Conservation (phyloP, 2,888 invertebrate species). For the Omphaloscelis lunosa region DNA sequence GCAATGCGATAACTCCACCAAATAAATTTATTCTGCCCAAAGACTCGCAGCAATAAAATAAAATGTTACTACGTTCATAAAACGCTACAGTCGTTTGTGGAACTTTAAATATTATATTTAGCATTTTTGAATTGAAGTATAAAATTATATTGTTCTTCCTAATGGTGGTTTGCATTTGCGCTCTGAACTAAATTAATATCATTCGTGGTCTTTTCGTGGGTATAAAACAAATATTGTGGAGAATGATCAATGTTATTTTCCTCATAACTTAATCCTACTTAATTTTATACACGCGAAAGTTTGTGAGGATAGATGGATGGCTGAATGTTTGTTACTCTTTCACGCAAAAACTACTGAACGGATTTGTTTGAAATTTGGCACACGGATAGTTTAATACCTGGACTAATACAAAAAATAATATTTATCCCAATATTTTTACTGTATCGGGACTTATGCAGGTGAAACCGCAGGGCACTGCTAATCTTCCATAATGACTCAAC, state of each 20-base stretch:
- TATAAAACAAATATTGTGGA: not conserved
- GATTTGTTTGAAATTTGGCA: too few species aligned
- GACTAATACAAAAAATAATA: too few species aligned
- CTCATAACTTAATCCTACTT: too few species aligned
- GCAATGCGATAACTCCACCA: constrained; percentile 55
- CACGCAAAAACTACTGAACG: too few species aligned
- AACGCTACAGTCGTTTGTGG: constrained; percentile 55
- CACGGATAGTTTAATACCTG: too few species aligned
- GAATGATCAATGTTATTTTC: not conserved
- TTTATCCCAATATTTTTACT: too few species aligned
- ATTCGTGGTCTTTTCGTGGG: not conserved
- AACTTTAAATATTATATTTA: constrained; percentile 55
- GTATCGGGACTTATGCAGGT: too few species aligned
- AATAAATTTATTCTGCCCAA: constrained; percentile 56
- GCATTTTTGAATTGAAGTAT: constrained; percentile 30
- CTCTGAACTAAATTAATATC: not conserved
- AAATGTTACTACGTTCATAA: constrained; percentile 64
- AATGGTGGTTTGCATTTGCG: constrained; percentile 10
- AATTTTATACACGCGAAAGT: too few species aligned
- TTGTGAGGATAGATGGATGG: too few species aligned
- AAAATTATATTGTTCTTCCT: constrained; percentile 15
- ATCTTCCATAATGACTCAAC: too few species aligned
- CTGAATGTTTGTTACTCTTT: too few species aligned
- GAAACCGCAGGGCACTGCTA: too few species aligned
- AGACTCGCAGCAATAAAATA: constrained; percentile 62